phyloP scores from a whole-genome alignment of 2,888 invertebrate species.

The Stramonita haemastoma region DNA sequence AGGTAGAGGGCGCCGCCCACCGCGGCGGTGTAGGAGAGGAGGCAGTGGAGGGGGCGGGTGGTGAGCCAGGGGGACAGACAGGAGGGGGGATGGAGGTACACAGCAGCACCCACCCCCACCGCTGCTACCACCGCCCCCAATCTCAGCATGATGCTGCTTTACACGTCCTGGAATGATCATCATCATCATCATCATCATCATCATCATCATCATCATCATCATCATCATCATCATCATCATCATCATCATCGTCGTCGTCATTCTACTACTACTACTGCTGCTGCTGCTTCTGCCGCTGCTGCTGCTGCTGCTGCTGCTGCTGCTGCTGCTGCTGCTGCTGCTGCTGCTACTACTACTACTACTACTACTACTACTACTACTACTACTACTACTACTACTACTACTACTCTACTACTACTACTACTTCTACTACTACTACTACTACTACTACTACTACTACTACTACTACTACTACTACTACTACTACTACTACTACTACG shows the following conservation, averaged over 20 bases:
- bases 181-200: background rate
- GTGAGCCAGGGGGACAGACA: background rate
- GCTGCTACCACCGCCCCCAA: constrained; percentile 20
- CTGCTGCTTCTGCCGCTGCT: too few relatives aligned
- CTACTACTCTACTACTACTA: too few relatives aligned
- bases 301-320: background rate
- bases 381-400: too few relatives aligned
- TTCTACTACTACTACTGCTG: too few relatives aligned
- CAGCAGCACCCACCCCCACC: constrained; percentile 22
- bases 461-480: too few relatives aligned
- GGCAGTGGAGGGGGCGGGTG: constrained; percentile 26
- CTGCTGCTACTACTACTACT: too few relatives aligned
- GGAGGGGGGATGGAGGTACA: constrained; percentile 34
- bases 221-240: background rate
- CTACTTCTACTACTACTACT: too few relatives aligned
- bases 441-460: too few relatives aligned
- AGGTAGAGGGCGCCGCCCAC: background rate
- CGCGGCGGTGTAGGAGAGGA: background rate
- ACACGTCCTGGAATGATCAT: background rate
- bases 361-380: too few relatives aligned
- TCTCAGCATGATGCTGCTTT: background rate
- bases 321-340: constrained; percentile 31
- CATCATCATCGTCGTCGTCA: too few relatives aligned
- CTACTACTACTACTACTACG: too few relatives aligned
- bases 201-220: background rate